Conservation (phyloP, 2,797 vertebrate species). For the Gymnodraco acuticeps region DNA sequence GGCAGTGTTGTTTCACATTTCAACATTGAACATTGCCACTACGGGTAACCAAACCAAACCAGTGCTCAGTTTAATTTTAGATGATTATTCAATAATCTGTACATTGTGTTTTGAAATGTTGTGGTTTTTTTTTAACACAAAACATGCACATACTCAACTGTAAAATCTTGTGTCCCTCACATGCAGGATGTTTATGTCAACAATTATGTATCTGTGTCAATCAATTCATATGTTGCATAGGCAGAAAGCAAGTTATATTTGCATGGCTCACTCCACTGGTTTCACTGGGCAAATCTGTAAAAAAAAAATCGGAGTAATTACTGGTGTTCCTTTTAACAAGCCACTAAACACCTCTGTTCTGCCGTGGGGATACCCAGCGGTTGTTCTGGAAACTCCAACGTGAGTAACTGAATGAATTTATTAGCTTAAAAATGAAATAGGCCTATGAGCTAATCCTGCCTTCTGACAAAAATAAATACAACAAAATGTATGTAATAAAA, state of each 20-base stretch:
- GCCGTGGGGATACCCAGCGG: background rate
- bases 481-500: background rate
- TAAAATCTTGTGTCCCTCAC: background rate
- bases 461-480: background rate
- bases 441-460: background rate
- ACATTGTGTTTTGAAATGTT: background rate
- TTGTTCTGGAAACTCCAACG: slow-evolving; percentile 23
- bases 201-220: background rate
- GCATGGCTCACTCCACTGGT: background rate
- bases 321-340: background rate
- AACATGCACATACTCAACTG: background rate
- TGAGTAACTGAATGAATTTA: slow-evolving; percentile 17
- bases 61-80: background rate
- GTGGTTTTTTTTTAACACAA: background rate
- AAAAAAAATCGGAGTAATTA: background rate
- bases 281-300: background rate
- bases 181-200: background rate
- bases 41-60: too few relatives aligned
- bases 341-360: background rate
- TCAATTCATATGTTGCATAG: background rate
- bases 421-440: slow-evolving; percentile 6
- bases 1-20: background rate
- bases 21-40: background rate
- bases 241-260: background rate
- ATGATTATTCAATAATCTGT: too few relatives aligned